These are phyloP conservation scores for Quadriops clusia DNA, from an alignment of 2,888 invertebrate genomes.

Conservation along the genomic window DNA sequence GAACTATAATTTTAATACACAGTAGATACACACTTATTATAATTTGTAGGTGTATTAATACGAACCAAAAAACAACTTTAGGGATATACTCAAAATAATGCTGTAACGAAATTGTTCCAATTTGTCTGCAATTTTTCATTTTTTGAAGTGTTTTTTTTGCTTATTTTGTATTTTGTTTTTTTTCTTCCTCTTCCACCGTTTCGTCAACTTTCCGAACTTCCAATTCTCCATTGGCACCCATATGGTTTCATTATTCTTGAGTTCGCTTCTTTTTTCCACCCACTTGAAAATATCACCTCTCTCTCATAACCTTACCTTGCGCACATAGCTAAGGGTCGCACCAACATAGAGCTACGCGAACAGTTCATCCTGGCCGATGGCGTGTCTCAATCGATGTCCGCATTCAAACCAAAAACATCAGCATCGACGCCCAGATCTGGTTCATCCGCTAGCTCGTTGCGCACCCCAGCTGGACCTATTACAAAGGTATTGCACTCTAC, in stretches of 20 bases:
- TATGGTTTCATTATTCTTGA: conserved; percentile 6
- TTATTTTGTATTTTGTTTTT: conserved; percentile 15
- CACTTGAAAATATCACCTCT: conserved; percentile 12
- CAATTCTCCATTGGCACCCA: conserved; percentile 1
- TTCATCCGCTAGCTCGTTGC: conserved; percentile 43
- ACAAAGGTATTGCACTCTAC: conserved; percentile 68
- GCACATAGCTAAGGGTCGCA: conserved; percentile 90
- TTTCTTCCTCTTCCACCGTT: conserved; percentile 14
- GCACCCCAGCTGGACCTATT: conserved; percentile 76
- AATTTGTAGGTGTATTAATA: too few relatives aligned
- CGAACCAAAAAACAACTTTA: too few relatives aligned
- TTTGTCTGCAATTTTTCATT: too few relatives aligned
- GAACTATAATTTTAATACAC: too few relatives aligned
- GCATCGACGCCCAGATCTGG: conserved; percentile 33
- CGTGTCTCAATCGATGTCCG: conserved; percentile 97
- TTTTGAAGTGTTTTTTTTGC: too few relatives aligned
- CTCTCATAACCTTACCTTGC: conserved; percentile 16
- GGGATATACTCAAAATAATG: too few relatives aligned
- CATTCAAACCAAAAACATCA: conserved; percentile 91
- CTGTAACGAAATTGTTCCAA: too few relatives aligned
- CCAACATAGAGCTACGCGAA: conserved; percentile 98
- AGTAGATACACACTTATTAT: too few relatives aligned
- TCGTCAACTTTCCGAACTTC: background rate
- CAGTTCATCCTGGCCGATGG: conserved; percentile 98
- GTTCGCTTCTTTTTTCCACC: conserved; percentile 16